Conservation (phyloP, 2,888 invertebrate species). For the Melipona beecheii region DNA sequence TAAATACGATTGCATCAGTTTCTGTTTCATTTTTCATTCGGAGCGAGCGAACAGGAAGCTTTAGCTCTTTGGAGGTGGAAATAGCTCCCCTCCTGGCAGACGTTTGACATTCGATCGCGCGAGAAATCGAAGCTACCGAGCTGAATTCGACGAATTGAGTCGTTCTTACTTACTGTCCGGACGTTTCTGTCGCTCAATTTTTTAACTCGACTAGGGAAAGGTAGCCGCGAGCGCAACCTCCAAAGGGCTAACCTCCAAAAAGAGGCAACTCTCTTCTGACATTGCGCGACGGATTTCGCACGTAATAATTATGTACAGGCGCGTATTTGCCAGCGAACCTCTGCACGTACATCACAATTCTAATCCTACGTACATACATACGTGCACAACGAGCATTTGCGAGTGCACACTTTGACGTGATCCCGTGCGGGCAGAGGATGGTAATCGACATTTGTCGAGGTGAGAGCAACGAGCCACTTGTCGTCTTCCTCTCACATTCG, state of each 20-base stretch:
- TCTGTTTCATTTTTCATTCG: constrained; percentile 19
- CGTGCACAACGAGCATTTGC: constrained; percentile 28
- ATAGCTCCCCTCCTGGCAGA: no score
- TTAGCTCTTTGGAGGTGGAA: constrained; percentile 42
- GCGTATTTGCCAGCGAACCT: constrained; percentile 43
- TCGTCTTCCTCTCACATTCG: constrained; percentile 42
- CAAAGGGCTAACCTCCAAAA: constrained; percentile 44
- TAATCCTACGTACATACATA: constrained; percentile 51
- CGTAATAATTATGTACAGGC: constrained; percentile 63
- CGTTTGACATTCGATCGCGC: not conserved
- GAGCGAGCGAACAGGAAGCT: not conserved
- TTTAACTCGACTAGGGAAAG: no score
- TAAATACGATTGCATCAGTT: constrained; percentile 44
- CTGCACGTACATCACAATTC: constrained; percentile 56
- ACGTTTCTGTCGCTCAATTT: no score
- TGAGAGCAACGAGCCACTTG: constrained; percentile 44
- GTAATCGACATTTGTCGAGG: constrained; percentile 49
- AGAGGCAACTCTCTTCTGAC: constrained; percentile 57
- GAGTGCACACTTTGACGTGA: constrained; percentile 30
- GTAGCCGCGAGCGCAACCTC: constrained; percentile 8
- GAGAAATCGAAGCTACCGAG: not conserved
- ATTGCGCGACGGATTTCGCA: constrained; percentile 58
- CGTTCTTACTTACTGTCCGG: no score
- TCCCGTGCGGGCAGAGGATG: constrained; percentile 53
- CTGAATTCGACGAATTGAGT: no score